These are phyloP conservation scores for Turdus rufiventris DNA, from an alignment of 2,113 vertebrate genomes.

Conservation along the genomic window DNA sequence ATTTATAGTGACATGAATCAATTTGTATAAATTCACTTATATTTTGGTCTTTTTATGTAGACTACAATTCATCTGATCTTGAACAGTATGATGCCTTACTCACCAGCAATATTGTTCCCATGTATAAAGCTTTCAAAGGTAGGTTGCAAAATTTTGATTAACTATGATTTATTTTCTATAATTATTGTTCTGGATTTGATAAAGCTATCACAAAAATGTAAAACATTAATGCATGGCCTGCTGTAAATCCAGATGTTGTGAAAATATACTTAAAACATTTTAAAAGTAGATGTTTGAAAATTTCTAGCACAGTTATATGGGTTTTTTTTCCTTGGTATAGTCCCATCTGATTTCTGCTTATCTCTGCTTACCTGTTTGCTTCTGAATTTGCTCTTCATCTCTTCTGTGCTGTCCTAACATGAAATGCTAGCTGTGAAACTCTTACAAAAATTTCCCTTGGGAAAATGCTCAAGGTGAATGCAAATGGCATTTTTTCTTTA, in stretches of 20 bases:
- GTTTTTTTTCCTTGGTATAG: neutral
- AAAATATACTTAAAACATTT: neutral
- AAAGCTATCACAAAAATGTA: neutral
- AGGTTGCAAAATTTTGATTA: constrained; percentile 51
- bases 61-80: constrained; percentile 59
- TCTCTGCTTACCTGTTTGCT: neutral
- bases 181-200: neutral
- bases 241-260: neutral
- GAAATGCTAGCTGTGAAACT: neutral
- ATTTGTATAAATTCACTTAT: neutral
- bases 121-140: constrained; percentile 86
- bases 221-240: neutral
- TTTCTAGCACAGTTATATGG: neutral
- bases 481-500: neutral
- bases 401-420: neutral
- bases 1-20: neutral
- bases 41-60: constrained; percentile 61
- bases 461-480: neutral
- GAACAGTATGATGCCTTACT: constrained; percentile 84
- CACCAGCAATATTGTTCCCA: constrained; percentile 87
- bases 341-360: neutral
- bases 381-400: neutral
- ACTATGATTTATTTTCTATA: neutral
- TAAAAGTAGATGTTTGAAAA: neutral
- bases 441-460: neutral